phyloP scores from a whole-genome alignment of 2,113 vertebrate species.

The Craseonycteris thonglongyai region DNA sequence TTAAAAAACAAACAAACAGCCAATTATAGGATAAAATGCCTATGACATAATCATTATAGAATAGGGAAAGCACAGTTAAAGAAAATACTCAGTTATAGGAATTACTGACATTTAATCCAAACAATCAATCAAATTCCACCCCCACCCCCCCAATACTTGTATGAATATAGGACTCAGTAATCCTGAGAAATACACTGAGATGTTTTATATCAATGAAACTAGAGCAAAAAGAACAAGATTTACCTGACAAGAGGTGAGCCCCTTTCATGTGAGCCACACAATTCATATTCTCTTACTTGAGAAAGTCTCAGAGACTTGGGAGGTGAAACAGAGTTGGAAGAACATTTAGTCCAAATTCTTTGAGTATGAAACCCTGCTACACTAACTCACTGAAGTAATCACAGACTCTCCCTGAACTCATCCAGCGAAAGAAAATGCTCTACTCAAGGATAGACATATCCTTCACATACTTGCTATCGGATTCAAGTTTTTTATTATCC shows the following conservation, averaged over 20 bases:
- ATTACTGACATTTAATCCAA: neutral
- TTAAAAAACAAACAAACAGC: neutral
- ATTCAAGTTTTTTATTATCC: neutral
- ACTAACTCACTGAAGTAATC: neutral
- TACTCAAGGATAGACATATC: neutral
- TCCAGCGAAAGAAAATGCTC: neutral
- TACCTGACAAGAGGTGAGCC: neutral
- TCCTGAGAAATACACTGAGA: neutral
- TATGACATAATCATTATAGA: neutral
- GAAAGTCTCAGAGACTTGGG: neutral
- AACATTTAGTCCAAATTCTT: neutral
- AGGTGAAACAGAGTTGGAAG: neutral
- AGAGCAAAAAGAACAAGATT: neutral
- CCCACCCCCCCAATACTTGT: fast-evolving
- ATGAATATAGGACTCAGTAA: neutral
- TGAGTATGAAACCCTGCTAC: neutral
- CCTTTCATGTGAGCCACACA: neutral
- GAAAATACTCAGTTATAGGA: neutral
- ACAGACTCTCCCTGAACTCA: neutral
- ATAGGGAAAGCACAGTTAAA: neutral
- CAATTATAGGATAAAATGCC: neutral
- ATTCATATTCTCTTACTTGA: neutral
- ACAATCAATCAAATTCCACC: neutral
- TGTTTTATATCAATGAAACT: neutral
- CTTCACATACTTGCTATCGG: neutral